Base-by-base conservation (phyloP, 2,113 vertebrate species). In the Aleadryas rufinucha region DNA sequence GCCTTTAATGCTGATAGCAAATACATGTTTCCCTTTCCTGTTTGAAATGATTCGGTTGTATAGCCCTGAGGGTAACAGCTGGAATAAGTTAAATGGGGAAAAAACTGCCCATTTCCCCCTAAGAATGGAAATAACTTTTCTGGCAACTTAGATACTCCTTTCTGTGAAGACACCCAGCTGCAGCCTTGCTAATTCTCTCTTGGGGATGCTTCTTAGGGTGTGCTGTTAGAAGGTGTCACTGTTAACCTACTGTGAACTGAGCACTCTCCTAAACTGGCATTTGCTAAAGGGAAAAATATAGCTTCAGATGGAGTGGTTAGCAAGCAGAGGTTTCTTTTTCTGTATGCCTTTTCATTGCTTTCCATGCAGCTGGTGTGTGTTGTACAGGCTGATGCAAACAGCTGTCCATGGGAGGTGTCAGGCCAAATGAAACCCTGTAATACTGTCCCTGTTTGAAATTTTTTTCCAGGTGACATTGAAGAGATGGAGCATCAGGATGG, bases 401-500 rank as follows among this genome's bases (percentile, higher is more conserved):
- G 35, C 63, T 83, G 54, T 50, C 50, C 6, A 0, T 33, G 33
- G 35, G 27, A 93, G 27, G n/a, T 68, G 15, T 84, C 68, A 71
- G 54, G 21, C 33, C 63, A 11, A 91, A 39, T 50, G 39, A 45
- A 65, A 10, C 13, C 52, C 41, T 77, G 53, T 30, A 39, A 42
- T 54, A 22, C 17, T 77, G 49, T 68, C 30, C 21, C 47, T 61
- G 33, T 52, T 69, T 79, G 90, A 49, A 69, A 88, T 81, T 52
- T 78, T 49, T 66, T 94, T 70, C 52, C 84, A 99, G 99, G 98
- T 61, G 99, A 99, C 60, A 97, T 98, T 70, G 99, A 99, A 95
- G 99, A 99, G 72, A 99, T 99, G 99, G 99, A 99, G 72, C 99
- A 99, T 96, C 99, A 99, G 96, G 98, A 98, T 57, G 97, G 95